Evolutionary conservation across 2,113 vertebrate genomes (phyloP).

Genomic region (Pardalotus punctatus): DNA sequence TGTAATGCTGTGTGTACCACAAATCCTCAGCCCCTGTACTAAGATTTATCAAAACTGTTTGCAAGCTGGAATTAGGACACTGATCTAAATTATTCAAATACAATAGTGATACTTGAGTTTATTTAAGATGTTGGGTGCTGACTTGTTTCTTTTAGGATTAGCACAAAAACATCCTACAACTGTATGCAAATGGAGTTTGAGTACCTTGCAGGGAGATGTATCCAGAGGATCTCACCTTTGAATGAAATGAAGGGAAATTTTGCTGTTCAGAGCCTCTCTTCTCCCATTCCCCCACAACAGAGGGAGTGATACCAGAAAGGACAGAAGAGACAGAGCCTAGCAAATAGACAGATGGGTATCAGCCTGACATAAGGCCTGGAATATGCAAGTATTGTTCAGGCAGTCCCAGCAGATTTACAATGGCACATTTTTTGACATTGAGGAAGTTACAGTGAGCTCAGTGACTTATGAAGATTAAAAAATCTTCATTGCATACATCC

Average conservation of each 20-base stretch:
- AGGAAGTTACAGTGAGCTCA: not conserved
- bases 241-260: not conserved
- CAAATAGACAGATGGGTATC: not conserved
- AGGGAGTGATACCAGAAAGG: not conserved
- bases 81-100: not conserved
- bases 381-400: constrained; percentile 18
- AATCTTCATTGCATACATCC: not conserved
- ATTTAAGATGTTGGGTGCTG: not conserved
- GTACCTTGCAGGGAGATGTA: not conserved
- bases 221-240: not conserved
- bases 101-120: not conserved
- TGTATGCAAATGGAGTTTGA: not conserved
- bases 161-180: not conserved
- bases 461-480: no score
- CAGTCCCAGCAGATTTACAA: constrained; percentile 13
- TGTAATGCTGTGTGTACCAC: not conserved
- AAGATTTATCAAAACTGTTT: not conserved
- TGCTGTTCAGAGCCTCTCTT: not conserved
- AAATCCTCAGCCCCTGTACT: not conserved
- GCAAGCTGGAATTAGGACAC: not conserved
- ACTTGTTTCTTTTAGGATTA: not conserved
- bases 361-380: constrained; percentile 1
- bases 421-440: constrained; percentile 25
- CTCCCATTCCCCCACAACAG: not conserved
- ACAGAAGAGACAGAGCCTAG: not conserved